These are phyloP conservation scores for Taeniopygia guttata DNA, from an alignment of 2,797 vertebrate genomes.

Conservation along the genomic window DNA sequence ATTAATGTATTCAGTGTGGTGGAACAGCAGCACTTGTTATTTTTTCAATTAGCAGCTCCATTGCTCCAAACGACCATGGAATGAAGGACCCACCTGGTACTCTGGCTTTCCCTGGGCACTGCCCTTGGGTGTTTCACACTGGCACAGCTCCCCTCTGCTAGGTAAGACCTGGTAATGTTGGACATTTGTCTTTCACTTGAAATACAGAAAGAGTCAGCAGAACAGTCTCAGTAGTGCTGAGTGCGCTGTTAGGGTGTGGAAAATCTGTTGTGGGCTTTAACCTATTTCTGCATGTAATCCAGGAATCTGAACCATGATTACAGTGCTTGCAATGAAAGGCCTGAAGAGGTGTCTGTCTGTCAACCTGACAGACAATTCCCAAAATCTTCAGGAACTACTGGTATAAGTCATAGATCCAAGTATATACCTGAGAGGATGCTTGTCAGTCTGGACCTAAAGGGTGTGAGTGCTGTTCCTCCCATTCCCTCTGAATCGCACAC, in stretches of 20 bases:
- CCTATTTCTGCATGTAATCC: not conserved
- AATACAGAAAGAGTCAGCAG: not conserved
- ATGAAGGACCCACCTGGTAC: slow-evolving; percentile 60
- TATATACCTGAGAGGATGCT: not conserved
- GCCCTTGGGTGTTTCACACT: not conserved
- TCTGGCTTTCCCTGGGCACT: slow-evolving; percentile 12
- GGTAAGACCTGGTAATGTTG: slow-evolving; percentile 71
- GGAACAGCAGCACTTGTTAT: not conserved
- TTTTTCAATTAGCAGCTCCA: slow-evolving; percentile 57
- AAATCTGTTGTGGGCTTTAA: not conserved
- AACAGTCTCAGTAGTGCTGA: not conserved
- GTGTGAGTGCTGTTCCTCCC: not conserved
- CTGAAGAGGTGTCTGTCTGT: not conserved
- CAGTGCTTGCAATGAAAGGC: not conserved
- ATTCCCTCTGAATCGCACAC: not conserved
- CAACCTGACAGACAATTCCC: not conserved
- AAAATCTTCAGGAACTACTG: not conserved
- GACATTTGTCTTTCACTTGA: not conserved
- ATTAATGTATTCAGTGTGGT: not conserved
- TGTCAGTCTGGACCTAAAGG: not conserved
- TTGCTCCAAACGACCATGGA: slow-evolving; percentile 39
- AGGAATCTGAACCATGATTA: not conserved
- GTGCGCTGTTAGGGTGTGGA: rapidly evolving
- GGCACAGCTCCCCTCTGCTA: slow-evolving; percentile 66
- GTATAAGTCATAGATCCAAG: not conserved